A percentile compares a stretch with the other conserved stretches of the same genome.
Conservation (phyloP, 2,888 invertebrate genomes). For the Spicauda simplicius region DNA sequence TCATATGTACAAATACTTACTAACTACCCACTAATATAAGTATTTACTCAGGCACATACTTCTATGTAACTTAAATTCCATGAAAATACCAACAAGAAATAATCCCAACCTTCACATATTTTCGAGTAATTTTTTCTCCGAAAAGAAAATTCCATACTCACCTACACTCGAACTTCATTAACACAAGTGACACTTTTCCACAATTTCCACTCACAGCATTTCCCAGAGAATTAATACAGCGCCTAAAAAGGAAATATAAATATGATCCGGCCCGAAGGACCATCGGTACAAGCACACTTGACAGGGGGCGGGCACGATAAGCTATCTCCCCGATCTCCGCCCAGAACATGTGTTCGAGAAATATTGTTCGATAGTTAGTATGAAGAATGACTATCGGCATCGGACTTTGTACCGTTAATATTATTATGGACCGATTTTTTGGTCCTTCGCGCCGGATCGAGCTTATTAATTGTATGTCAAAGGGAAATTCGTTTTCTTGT, state of each 20-base stretch:
- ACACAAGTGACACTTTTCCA: not conserved
- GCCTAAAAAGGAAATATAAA: constrained; percentile 31
- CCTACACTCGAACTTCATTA: not conserved
- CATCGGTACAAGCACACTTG: constrained; percentile 42
- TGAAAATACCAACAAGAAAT: too few species aligned
- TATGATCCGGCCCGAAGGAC: constrained; percentile 45
- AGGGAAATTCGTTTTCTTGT: not conserved
- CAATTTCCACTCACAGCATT: not conserved
- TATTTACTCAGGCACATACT: too few species aligned
- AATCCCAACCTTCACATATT: too few species aligned
- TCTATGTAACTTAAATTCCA: too few species aligned
- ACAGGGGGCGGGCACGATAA: constrained; percentile 48
- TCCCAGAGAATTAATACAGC: constrained; percentile 17
- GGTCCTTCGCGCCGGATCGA: constrained; percentile 14
- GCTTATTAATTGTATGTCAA: constrained; percentile 20
- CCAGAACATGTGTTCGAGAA: constrained; percentile 53
- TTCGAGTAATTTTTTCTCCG: not conserved
- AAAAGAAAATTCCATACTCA: not conserved
- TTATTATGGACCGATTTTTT: constrained; percentile 22
- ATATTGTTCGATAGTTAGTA: constrained; percentile 48
- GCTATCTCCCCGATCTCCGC: constrained; percentile 48
- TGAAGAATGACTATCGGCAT: constrained; percentile 37
- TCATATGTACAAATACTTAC: too few species aligned
- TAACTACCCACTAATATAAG: too few species aligned
- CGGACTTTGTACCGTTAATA: constrained; percentile 33